Evolutionary conservation across 1,140 invertebrate genomes (phyloP).

Genomic region (Drepana arcuata): DNA sequence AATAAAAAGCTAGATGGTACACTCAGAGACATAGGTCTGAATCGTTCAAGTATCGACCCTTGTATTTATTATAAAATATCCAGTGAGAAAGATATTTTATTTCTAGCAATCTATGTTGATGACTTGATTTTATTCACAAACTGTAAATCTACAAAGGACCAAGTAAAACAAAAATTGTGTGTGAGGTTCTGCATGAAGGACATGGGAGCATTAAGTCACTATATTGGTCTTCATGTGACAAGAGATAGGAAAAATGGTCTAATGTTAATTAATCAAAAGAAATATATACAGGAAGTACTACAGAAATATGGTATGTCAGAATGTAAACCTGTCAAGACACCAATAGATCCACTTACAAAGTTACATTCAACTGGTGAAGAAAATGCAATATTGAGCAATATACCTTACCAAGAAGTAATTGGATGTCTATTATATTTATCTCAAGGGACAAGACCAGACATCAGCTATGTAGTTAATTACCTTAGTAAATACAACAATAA

Average conservation of each 20-base stretch:
- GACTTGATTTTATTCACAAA: slow-evolving; percentile 3
- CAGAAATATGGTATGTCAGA: slow-evolving; percentile 1
- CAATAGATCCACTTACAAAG: too few relatives aligned
- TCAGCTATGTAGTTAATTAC: too few relatives aligned
- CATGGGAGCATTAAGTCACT: not conserved
- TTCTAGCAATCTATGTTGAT: slow-evolving; percentile 7
- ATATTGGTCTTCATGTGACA: slow-evolving; percentile 1
- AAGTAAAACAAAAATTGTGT: slow-evolving; percentile 3
- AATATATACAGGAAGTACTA: slow-evolving; percentile 10
- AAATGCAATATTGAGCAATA: too few relatives aligned
- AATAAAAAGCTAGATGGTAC: slow-evolving; percentile 18
- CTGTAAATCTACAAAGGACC: not conserved
- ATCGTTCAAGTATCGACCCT: slow-evolving; percentile 10
- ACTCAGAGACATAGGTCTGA: slow-evolving; percentile 16
- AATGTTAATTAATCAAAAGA: slow-evolving; percentile 10
- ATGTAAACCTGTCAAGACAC: slow-evolving; percentile 10
- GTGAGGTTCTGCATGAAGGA: slow-evolving; percentile 6
- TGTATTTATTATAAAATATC: slow-evolving; percentile 20
- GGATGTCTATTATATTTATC: too few relatives aligned
- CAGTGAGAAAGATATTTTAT: slow-evolving; percentile 2
- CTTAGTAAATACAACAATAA: slow-evolving; percentile 21
- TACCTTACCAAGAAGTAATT: too few relatives aligned
- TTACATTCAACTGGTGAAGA: too few relatives aligned
- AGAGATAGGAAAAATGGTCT: not conserved
- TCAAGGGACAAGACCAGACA: too few relatives aligned